These are phyloP conservation scores for Pica pica DNA, from an alignment of 2,113 vertebrate genomes.

Conservation along the genomic window DNA sequence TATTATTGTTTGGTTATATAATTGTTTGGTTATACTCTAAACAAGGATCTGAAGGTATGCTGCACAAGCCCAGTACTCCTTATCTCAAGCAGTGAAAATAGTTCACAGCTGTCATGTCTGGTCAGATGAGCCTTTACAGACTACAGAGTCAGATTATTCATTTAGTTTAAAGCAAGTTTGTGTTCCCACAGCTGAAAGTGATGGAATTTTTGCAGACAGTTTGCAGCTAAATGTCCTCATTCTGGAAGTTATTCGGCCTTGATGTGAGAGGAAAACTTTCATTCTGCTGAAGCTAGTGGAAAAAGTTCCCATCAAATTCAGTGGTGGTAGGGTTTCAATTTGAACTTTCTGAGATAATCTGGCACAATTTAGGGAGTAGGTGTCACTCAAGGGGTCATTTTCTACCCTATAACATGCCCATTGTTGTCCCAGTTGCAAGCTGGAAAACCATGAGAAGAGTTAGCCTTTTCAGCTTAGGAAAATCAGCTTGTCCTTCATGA, in stretches of 20 bases:
- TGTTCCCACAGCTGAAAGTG: not conserved
- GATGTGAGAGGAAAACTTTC: not conserved
- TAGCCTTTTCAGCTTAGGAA: not conserved
- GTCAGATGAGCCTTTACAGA: not conserved
- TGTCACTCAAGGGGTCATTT: not conserved
- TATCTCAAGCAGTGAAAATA: not conserved
- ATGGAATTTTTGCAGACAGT: not conserved
- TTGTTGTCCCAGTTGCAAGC: not conserved
- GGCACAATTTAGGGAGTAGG: not conserved
- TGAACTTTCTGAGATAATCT: not conserved
- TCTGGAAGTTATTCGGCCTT: not conserved
- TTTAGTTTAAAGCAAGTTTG: not conserved
- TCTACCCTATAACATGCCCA: not conserved
- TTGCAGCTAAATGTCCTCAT: not conserved
- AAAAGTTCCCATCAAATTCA: not conserved
- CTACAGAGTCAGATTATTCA: not conserved
- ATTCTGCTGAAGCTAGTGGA: not conserved
- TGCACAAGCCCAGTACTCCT: not conserved
- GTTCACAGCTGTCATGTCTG: not conserved
- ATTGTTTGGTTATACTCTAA: not conserved
- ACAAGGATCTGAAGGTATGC: not conserved
- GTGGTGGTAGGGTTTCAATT: not conserved
- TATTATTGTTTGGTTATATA: too few species aligned
- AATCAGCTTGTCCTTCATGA: not conserved
- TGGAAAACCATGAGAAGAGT: not conserved